Evolutionary conservation across 2,888 invertebrate genomes (phyloP).

Genomic region (Ichneumon xanthorius): DNA sequence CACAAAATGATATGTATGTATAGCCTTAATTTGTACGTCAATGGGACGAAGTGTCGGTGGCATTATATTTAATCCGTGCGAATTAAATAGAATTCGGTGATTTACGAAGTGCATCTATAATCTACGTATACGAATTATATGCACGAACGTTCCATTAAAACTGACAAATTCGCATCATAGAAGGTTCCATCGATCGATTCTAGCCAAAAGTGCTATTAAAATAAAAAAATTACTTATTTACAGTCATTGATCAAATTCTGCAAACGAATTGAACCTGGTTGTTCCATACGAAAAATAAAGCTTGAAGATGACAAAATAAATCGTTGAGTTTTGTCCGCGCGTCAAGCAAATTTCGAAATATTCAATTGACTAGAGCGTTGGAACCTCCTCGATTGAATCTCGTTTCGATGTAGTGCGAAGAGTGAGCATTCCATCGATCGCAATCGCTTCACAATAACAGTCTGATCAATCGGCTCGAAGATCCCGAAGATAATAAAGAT

Average conservation of each 20-base stretch:
- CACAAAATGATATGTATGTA: conserved; percentile 61
- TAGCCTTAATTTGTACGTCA: conserved; percentile 51
- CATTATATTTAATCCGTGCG: conserved; percentile 8
- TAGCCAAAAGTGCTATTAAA: conserved; percentile 2
- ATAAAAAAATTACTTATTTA: not conserved
- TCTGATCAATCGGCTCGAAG: conserved; percentile 21
- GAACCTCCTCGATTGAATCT: conserved; percentile 30
- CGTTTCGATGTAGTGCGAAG: conserved; percentile 63
- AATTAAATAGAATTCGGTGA: conserved; percentile 22
- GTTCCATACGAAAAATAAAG: not conserved
- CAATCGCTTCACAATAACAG: conserved; percentile 20
- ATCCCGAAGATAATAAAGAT: conserved; percentile 30
- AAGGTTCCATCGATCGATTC: conserved; percentile 10
- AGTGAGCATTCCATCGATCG: conserved; percentile 47
- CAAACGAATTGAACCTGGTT: not conserved
- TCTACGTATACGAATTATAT: conserved; percentile 20
- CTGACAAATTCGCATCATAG: conserved; percentile 8
- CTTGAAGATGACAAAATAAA: not conserved
- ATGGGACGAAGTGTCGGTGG: conserved; percentile 51
- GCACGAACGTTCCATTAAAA: conserved; percentile 21
- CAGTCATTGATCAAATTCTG: not conserved
- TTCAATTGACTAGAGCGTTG: conserved; percentile 14
- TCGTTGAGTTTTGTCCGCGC: not conserved
- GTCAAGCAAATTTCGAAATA: not conserved
- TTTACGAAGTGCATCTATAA: conserved; percentile 18